These are phyloP conservation scores for Bombus polaris DNA, from an alignment of 1,140 invertebrate species.

Conservation along the genomic window DNA sequence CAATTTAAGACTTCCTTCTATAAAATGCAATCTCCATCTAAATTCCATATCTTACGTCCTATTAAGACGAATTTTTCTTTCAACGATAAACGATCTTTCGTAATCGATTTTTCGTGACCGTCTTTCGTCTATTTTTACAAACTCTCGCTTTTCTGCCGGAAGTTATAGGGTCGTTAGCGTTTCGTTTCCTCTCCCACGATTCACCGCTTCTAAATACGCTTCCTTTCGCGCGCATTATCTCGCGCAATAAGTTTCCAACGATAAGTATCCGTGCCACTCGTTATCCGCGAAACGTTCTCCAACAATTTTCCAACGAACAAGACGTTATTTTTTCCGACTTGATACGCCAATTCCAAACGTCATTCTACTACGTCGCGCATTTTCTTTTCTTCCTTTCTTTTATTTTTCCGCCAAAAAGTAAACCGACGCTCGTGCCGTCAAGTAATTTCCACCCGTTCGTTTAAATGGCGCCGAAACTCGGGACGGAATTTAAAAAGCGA, in stretches of 20 bases:
- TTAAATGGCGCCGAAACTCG: background rate
- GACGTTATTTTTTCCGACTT: background rate
- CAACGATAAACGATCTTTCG: no score
- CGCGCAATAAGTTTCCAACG: background rate
- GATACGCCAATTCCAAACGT: background rate
- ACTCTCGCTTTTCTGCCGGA: background rate
- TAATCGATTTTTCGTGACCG: no score
- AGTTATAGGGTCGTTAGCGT: background rate
- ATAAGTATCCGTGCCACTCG: background rate
- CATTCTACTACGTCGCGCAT: rapidly evolving
- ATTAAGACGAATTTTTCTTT: no score
- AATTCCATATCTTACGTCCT: no score
- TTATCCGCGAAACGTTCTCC: background rate
- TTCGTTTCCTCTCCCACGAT: background rate
- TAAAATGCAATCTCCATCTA: no score
- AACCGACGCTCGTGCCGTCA: background rate
- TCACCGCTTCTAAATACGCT: background rate
- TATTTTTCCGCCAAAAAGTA: background rate
- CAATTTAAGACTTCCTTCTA: no score
- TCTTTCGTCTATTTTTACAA: background rate
- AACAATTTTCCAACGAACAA: background rate
- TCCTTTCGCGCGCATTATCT: background rate
- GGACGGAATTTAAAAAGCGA: background rate
- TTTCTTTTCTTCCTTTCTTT: background rate
- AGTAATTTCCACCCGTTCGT: background rate